Conservation (phyloP, 2,113 vertebrate genomes). For the Stegastes partitus region DNA sequence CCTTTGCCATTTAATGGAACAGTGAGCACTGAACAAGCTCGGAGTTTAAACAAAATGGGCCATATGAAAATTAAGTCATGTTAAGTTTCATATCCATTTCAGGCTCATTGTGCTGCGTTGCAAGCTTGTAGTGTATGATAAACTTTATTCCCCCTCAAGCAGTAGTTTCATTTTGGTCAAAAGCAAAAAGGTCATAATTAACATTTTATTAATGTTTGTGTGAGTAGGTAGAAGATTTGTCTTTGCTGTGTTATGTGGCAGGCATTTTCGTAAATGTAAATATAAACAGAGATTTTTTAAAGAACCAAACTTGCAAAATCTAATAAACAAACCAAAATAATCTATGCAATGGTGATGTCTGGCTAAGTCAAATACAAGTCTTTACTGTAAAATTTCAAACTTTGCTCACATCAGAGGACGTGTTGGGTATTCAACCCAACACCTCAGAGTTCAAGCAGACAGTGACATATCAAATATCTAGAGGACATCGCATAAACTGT, state of each 20-base stretch:
- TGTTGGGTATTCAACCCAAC: constrained; percentile 42
- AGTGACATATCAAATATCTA: constrained; percentile 70
- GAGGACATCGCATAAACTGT: constrained; percentile 63
- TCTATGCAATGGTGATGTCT: background rate
- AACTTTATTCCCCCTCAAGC: constrained; percentile 46
- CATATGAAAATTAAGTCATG: constrained; percentile 57
- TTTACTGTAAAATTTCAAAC: background rate
- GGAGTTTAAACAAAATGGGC: constrained; percentile 33
- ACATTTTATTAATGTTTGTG: constrained; percentile 67
- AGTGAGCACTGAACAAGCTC: constrained; percentile 22
- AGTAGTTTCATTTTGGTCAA: constrained; percentile 50
- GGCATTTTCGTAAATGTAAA: background rate
- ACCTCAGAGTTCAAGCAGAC: constrained; percentile 44
- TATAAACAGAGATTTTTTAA: background rate
- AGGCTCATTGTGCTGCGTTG: constrained; percentile 57
- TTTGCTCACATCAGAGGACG: constrained; percentile 17
- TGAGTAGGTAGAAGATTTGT: constrained; percentile 8
- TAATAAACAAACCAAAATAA: background rate
- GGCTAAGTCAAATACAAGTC: background rate
- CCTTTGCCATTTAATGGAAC: constrained; percentile 45
- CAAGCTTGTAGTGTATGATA: constrained; percentile 58
- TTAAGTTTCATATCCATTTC: constrained; percentile 62
- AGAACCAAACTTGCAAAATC: background rate
- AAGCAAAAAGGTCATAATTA: constrained; percentile 78
- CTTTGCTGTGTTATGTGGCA: background rate